Conservation (phyloP, 2,113 vertebrate species). For the Pseudorectes ferrugineus region DNA sequence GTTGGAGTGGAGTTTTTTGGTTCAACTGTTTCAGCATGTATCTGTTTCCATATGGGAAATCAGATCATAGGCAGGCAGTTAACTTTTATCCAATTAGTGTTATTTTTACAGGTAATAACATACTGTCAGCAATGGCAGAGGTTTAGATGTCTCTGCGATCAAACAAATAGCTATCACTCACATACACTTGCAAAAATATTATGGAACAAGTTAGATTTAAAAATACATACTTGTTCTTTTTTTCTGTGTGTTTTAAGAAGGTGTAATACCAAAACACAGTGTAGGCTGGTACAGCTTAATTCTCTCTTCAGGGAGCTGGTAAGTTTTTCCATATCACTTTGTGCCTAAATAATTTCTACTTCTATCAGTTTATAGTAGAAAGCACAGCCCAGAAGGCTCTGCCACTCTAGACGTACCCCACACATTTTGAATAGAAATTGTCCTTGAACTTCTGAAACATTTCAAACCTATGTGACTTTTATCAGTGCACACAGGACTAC, state of each 20-base stretch:
- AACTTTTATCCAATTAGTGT: background rate
- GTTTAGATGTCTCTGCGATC: background rate
- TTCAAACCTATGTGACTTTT: background rate
- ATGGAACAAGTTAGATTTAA: background rate
- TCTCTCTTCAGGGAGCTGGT: background rate
- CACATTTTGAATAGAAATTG: background rate
- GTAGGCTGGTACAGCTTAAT: background rate
- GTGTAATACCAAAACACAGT: background rate
- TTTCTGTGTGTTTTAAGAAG: background rate
- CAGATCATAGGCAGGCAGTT: background rate
- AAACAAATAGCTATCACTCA: background rate
- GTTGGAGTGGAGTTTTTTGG: constrained; percentile 13
- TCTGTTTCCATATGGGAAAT: constrained; percentile 24
- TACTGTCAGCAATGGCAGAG: background rate
- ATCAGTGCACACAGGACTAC: background rate
- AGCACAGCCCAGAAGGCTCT: background rate
- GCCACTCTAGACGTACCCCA: background rate
- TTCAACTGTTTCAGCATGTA: constrained; percentile 5
- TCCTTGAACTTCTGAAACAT: background rate
- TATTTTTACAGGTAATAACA: background rate
- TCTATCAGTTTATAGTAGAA: background rate
- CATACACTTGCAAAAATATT: background rate
- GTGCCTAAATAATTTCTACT: background rate
- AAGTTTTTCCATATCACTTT: background rate
- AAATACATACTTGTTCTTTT: background rate